A percentile compares a stretch with the other conserved stretches of the same genome.
Conservation (phyloP, 2,888 invertebrate species). For the Glaucopsyche alexis region DNA sequence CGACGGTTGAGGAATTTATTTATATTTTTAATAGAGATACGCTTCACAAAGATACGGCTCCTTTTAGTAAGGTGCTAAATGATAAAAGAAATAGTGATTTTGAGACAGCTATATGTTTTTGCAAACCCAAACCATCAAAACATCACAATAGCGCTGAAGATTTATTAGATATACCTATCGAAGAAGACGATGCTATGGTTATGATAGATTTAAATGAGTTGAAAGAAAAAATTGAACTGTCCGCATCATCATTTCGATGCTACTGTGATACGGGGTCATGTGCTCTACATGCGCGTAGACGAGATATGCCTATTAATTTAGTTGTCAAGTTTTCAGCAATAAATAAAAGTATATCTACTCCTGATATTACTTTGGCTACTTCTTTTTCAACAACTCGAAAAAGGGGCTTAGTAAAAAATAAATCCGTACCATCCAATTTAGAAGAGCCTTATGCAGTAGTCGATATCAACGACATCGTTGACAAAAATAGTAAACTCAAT, state of each 20-base stretch:
- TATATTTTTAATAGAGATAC: constrained; percentile 73
- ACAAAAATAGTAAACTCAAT: constrained; percentile 45
- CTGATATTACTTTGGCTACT: constrained; percentile 62
- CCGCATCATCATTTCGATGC: constrained; percentile 65
- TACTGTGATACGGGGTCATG: constrained; percentile 68
- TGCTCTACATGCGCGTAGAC: constrained; percentile 59
- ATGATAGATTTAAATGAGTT: constrained; percentile 58
- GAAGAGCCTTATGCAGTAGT: constrained; percentile 68
- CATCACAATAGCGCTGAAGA: constrained; percentile 72
- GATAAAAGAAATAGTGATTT: constrained; percentile 61
- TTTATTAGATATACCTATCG: constrained; percentile 54
- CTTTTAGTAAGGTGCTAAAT: constrained; percentile 57
- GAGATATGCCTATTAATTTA: constrained; percentile 54
- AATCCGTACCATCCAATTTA: constrained; percentile 61
- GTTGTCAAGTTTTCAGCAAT: constrained; percentile 70
- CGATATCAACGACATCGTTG: constrained; percentile 55
- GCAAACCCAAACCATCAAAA: constrained; percentile 64
- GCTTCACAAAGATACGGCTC: constrained; percentile 57
- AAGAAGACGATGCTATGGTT: constrained; percentile 53
- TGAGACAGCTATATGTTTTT: constrained; percentile 76
- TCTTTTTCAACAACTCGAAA: constrained; percentile 57
- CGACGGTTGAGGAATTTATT: constrained; percentile 69
- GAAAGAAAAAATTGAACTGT: constrained; percentile 54
- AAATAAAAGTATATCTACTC: constrained; percentile 72
- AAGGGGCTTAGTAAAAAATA: constrained; percentile 56